A percentile compares a stretch with the other conserved stretches of the same genome.
phyloP scores from a whole-genome alignment of 2,888 invertebrate genomes.

The Drosophila mettleri region DNA sequence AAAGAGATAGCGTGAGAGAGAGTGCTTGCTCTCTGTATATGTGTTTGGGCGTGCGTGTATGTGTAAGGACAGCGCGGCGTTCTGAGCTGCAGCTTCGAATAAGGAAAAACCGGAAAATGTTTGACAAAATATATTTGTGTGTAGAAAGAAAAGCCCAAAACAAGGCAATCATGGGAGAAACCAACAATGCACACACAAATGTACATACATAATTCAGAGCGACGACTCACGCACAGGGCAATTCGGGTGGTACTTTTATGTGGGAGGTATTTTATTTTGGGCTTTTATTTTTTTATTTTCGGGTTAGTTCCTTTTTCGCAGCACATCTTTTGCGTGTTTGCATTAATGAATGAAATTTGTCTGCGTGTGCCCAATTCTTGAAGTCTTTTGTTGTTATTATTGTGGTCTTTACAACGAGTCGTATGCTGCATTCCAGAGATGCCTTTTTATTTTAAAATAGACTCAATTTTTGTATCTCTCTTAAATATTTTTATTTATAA shows the following conservation, averaged over 20 bases:
- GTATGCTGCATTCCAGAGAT: slow-evolving; percentile 64
- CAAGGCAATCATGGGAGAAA: slow-evolving; percentile 48
- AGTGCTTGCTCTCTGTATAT: slow-evolving; percentile 33
- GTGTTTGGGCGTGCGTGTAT: slow-evolving; percentile 26
- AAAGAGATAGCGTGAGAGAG: slow-evolving; percentile 29
- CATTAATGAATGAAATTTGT: slow-evolving; percentile 67
- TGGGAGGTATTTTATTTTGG: slow-evolving; percentile 56
- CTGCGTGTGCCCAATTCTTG: slow-evolving; percentile 19
- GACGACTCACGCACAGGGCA: slow-evolving; percentile 45
- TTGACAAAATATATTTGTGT: slow-evolving; percentile 61
- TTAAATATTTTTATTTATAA: slow-evolving; percentile 73
- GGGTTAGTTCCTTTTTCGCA: slow-evolving; percentile 18
- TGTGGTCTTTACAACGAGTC: slow-evolving; percentile 28
- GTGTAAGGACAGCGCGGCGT: slow-evolving; percentile 54
- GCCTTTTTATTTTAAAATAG: slow-evolving; percentile 66
- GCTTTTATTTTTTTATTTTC: slow-evolving; percentile 36
- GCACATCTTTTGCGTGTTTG: slow-evolving; percentile 18
- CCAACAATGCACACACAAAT: slow-evolving; percentile 23
- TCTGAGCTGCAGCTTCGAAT: slow-evolving; percentile 68
- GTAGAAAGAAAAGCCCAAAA: slow-evolving; percentile 51
- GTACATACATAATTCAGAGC: slow-evolving; percentile 27
- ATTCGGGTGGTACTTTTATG: slow-evolving; percentile 43
- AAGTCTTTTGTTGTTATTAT: slow-evolving; percentile 32
- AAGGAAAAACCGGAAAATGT: slow-evolving; percentile 79
- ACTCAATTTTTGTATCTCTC: slow-evolving; percentile 30